Conservation (phyloP, 2,113 vertebrate species). For the Sprattus sprattus region DNA sequence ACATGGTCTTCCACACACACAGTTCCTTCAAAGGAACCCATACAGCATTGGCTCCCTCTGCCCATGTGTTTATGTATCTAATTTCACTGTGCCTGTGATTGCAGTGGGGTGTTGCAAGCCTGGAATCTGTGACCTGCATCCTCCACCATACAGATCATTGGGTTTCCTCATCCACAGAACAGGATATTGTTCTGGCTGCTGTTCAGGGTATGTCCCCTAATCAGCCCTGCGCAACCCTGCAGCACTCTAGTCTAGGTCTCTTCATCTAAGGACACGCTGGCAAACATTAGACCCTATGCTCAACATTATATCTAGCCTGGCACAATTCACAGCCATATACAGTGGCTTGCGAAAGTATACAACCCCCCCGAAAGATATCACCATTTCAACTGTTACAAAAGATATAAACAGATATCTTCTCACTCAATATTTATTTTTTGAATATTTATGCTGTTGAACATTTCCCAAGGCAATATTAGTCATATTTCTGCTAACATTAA, state of each 20-base stretch:
- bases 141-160: slow-evolving; percentile 27
- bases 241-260: too few relatives aligned
- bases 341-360: neutral
- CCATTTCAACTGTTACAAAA: too few relatives aligned
- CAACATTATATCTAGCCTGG: neutral
- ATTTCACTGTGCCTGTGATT: slow-evolving; percentile 44
- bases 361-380: too few relatives aligned
- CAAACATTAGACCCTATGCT: neutral
- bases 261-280: neutral
- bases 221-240: neutral
- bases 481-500: neutral
- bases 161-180: slow-evolving; percentile 27
- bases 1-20: neutral
- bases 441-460: neutral
- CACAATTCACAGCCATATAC: neutral
- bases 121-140: slow-evolving; percentile 49
- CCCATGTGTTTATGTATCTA: slow-evolving; percentile 2
- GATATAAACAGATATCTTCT: too few relatives aligned
- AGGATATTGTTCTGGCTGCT: neutral
- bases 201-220: neutral
- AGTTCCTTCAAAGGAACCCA: too few relatives aligned
- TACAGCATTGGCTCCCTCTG: neutral
- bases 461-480: neutral
- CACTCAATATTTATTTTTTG: too few relatives aligned
- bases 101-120: neutral